Percentiles rank a stretch among this genome's conserved stretches.
These are phyloP conservation scores for Corythornis vintsioides DNA, from an alignment of 2,113 vertebrate species.

Conservation along the genomic window DNA sequence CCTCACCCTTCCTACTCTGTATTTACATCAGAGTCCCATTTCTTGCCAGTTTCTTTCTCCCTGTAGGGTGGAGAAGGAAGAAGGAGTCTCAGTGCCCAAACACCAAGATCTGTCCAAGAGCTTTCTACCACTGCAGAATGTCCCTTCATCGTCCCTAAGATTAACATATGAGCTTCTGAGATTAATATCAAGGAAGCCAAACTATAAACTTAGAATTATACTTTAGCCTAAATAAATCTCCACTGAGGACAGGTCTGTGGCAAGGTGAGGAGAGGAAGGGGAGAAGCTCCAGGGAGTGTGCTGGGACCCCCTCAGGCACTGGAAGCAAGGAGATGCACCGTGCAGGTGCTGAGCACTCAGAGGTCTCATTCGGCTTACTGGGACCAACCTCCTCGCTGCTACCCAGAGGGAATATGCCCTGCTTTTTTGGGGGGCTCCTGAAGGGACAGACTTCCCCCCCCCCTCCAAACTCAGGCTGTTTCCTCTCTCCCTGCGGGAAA, in stretches of 20 bases:
- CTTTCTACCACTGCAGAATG: background rate
- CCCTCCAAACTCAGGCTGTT: background rate
- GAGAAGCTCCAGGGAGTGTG: accelerated
- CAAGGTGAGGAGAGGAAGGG: background rate
- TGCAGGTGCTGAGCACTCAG: accelerated
- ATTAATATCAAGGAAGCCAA: slow-evolving; percentile 21
- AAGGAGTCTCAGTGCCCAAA: background rate
- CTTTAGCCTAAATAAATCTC: slow-evolving; percentile 48
- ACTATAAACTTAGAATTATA: slow-evolving; percentile 49
- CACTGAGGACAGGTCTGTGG: background rate
- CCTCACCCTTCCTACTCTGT: accelerated
- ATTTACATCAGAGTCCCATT: accelerated
- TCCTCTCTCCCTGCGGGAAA: slow-evolving; percentile 56
- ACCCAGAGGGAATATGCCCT: background rate
- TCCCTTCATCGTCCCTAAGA: slow-evolving; percentile 10
- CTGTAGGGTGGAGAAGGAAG: background rate
- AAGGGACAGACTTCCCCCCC: background rate
- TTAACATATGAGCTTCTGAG: background rate
- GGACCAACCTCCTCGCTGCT: too few species aligned
- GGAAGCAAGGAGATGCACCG: accelerated
- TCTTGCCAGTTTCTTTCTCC: background rate
- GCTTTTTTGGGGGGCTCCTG: background rate
- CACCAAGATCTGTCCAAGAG: background rate
- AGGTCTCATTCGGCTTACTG: accelerated
- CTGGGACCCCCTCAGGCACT: background rate